Conservation (phyloP, 2,888 invertebrate species). For the Dicranocentrus wangi region DNA sequence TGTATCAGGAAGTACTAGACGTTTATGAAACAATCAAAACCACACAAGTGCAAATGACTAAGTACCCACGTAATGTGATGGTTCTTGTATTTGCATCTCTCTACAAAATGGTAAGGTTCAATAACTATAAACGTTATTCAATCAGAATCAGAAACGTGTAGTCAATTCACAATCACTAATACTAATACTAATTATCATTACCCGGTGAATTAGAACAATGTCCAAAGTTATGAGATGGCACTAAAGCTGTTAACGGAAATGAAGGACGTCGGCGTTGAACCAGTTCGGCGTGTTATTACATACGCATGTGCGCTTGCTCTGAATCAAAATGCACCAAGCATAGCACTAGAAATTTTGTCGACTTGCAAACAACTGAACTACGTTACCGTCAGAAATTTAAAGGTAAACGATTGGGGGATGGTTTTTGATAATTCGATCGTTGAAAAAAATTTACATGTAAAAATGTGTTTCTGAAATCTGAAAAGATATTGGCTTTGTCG, state of each 20-base stretch:
- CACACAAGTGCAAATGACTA: constrained; percentile 80
- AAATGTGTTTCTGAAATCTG: neutral
- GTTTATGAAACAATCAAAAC: constrained; percentile 80
- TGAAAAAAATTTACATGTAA: too few relatives aligned
- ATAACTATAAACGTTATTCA: too few relatives aligned
- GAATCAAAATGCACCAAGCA: constrained; percentile 81
- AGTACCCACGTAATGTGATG: constrained; percentile 82
- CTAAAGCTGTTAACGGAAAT: constrained; percentile 80
- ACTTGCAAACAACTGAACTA: constrained; percentile 79
- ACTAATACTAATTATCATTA: too few relatives aligned
- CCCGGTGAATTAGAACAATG: constrained; percentile 85
- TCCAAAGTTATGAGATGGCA: constrained; percentile 81
- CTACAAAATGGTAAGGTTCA: constrained; percentile 81
- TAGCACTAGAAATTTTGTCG: constrained; percentile 82
- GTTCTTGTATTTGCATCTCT: constrained; percentile 83
- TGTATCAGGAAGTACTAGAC: constrained; percentile 81
- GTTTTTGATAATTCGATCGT: too few relatives aligned
- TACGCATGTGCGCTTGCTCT: constrained; percentile 82
- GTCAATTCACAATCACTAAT: too few relatives aligned
- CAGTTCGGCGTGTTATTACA: constrained; percentile 80
- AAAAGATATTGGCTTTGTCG: constrained; percentile 78
- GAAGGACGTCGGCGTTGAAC: constrained; percentile 77
- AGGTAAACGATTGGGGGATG: constrained; percentile 78
- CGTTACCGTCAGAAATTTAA: constrained; percentile 82
- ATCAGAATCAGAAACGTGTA: too few relatives aligned